Evolutionary conservation across 2,797 vertebrate species (phyloP).

Genomic region (Eleutherodactylus coqui): DNA sequence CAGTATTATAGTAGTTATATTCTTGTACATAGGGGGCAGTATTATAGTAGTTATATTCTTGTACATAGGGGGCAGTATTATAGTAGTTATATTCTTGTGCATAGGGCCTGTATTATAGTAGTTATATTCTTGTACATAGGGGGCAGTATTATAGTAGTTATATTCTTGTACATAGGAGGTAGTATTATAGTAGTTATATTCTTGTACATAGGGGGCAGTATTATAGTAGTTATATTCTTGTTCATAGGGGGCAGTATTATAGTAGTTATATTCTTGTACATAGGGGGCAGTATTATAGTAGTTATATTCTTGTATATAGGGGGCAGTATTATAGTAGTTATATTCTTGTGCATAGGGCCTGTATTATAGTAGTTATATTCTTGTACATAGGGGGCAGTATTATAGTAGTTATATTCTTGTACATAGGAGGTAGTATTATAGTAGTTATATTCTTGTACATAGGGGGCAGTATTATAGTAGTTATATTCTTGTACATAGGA

Average conservation of each 20-base stretch:
- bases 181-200: too few relatives aligned
- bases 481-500: too few relatives aligned
- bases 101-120: neutral
- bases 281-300: neutral
- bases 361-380: too few relatives aligned
- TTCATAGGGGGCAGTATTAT: neutral
- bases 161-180: neutral
- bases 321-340: too few relatives aligned
- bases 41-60: constrained; percentile 1
- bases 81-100: constrained; percentile 10
- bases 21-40: neutral
- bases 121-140: constrained; percentile 12
- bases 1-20: constrained; percentile 3
- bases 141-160: constrained; percentile 6
- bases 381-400: too few relatives aligned
- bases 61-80: neutral
- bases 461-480: too few relatives aligned
- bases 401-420: too few relatives aligned
- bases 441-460: too few relatives aligned
- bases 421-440: too few relatives aligned
- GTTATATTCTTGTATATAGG: constrained; percentile 4
- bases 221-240: constrained; percentile 7
- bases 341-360: too few relatives aligned
- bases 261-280: neutral
- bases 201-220: too few relatives aligned